These are phyloP conservation scores for Chlorospingus flavigularis DNA, from an alignment of 2,797 vertebrate species.

Conservation along the genomic window DNA sequence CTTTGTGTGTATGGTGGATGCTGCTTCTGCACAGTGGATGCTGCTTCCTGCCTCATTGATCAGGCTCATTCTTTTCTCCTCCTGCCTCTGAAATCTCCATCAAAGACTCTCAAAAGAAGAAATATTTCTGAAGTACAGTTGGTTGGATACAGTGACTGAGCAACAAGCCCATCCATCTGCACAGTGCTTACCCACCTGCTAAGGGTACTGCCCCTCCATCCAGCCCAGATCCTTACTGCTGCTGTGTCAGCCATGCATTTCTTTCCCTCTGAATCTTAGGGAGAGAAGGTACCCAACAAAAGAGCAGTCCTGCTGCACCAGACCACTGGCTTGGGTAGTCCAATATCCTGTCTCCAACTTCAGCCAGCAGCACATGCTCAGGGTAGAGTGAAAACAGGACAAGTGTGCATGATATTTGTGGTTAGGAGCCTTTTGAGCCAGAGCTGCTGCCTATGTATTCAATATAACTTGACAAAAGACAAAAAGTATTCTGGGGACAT, in stretches of 20 bases:
- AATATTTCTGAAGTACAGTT: constrained; percentile 3
- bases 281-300: not conserved
- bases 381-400: not conserved
- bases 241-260: not conserved
- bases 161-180: not conserved
- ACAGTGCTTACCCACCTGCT: not conserved
- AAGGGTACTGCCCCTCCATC: not conserved
- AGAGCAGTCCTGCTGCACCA: not conserved
- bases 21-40: not conserved
- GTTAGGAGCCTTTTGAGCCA: not conserved
- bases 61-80: not conserved
- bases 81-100: not conserved
- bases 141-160: not conserved
- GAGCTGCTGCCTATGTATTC: not conserved
- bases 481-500: not conserved
- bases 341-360: not conserved
- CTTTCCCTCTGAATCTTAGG: not conserved
- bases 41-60: not conserved
- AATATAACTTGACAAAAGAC: not conserved
- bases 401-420: not conserved
- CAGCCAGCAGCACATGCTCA: not conserved
- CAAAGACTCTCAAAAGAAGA: not conserved
- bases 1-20: not conserved
- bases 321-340: not conserved
- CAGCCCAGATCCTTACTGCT: not conserved